phyloP scores from a whole-genome alignment of 92 coral and sea anemone species.

The Porites evermanni region DNA sequence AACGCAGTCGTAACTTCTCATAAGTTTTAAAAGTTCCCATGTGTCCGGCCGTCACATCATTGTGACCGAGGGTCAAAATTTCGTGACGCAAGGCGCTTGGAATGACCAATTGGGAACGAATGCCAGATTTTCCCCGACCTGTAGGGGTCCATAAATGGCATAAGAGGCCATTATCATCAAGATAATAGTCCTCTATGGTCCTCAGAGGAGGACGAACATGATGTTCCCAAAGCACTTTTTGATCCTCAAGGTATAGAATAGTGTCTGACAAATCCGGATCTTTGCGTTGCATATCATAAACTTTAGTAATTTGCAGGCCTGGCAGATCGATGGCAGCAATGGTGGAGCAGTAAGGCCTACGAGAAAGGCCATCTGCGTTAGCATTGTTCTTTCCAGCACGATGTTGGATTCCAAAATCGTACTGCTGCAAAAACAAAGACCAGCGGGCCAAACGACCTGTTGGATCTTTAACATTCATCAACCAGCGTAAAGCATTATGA shows the following conservation, averaged over 20 bases:
- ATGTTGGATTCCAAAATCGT: slow-evolving; percentile 60
- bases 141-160: slow-evolving; percentile 25
- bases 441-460: slow-evolving; percentile 60
- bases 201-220: background rate
- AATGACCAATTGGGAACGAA: slow-evolving; percentile 29
- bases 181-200: slow-evolving; percentile 13
- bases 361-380: slow-evolving; percentile 66
- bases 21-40: slow-evolving; percentile 61
- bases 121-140: background rate
- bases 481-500: slow-evolving; percentile 47
- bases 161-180: slow-evolving; percentile 28
- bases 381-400: slow-evolving; percentile 39
- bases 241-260: slow-evolving; percentile 43
- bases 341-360: slow-evolving; percentile 23
- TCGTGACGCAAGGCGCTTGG: slow-evolving; percentile 41
- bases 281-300: slow-evolving; percentile 34
- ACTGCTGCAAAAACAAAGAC: slow-evolving; percentile 51
- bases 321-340: slow-evolving; percentile 11
- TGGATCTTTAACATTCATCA: slow-evolving; percentile 47
- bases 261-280: slow-evolving; percentile 35
- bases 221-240: background rate
- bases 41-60: slow-evolving; percentile 61
- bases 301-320: slow-evolving; percentile 10
- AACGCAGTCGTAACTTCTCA: slow-evolving; percentile 55
- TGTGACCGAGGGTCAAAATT: slow-evolving; percentile 54